Evolutionary conservation across 2,113 vertebrate species (phyloP).

Genomic region (Ceyx melanurus): DNA sequence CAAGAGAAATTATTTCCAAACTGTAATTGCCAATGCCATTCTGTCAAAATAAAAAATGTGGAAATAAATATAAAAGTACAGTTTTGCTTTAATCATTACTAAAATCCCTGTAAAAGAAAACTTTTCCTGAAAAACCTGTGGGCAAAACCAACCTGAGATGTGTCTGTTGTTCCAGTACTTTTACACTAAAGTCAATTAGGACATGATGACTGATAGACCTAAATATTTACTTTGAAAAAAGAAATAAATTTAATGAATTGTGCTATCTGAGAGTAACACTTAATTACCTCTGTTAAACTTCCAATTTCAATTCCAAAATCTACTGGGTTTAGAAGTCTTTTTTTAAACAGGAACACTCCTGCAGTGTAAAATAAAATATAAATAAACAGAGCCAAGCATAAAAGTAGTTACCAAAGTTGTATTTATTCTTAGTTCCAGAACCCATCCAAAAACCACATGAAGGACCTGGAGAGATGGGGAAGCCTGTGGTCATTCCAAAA

Average conservation of each 20-base stretch:
- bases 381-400: not conserved
- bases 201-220: not conserved
- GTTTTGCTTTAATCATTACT: not conserved
- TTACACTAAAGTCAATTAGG: not conserved
- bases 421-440: conserved; percentile 80
- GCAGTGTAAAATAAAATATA: not conserved
- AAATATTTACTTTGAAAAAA: not conserved
- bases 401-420: not conserved
- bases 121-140: not conserved
- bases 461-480: conserved; percentile 97
- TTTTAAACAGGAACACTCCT: not conserved
- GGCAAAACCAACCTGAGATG: not conserved
- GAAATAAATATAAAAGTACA: not conserved
- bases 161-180: not conserved
- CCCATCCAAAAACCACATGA: conserved; percentile 87
- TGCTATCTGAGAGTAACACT: not conserved
- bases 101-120: not conserved
- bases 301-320: not conserved
- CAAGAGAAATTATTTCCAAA: not conserved
- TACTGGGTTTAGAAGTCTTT: not conserved
- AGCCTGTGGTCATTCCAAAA: conserved; percentile 96
- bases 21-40: not conserved
- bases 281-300: not conserved
- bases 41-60: not conserved
- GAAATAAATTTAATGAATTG: not conserved